Evolutionary conservation across 2,113 vertebrate species (phyloP).

Genomic region (Mixornis gularis): DNA sequence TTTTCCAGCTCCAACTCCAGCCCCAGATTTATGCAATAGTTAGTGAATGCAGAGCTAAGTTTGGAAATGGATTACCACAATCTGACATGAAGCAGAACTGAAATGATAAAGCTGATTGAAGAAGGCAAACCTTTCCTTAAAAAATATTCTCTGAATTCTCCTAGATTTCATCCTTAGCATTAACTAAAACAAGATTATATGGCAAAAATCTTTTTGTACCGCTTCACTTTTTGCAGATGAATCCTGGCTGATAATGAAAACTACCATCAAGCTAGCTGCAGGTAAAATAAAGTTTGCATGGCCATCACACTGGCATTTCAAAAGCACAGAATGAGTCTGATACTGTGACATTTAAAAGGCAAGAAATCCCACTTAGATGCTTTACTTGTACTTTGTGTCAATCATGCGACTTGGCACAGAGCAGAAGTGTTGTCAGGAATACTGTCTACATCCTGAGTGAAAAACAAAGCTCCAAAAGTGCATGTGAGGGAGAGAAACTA

Average conservation of each 20-base stretch:
- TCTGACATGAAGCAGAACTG: neutral
- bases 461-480: constrained; percentile 25
- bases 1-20: neutral
- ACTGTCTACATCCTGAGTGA: neutral
- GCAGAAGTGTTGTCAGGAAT: neutral
- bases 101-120: neutral
- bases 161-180: neutral
- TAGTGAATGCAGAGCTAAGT: neutral
- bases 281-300: neutral
- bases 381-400: neutral
- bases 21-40: neutral
- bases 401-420: neutral
- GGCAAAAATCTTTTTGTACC: neutral
- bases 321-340: neutral
- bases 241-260: neutral
- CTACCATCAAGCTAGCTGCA: neutral
- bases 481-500: constrained; percentile 61
- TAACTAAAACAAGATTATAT: neutral
- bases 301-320: neutral
- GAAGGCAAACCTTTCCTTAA: neutral
- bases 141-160: neutral
- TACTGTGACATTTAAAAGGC: neutral
- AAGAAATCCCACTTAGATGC: neutral
- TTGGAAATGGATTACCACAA: neutral
- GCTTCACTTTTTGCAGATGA: neutral